Conservation (phyloP, 2,797 vertebrate species). For the Lophius americanus region DNA sequence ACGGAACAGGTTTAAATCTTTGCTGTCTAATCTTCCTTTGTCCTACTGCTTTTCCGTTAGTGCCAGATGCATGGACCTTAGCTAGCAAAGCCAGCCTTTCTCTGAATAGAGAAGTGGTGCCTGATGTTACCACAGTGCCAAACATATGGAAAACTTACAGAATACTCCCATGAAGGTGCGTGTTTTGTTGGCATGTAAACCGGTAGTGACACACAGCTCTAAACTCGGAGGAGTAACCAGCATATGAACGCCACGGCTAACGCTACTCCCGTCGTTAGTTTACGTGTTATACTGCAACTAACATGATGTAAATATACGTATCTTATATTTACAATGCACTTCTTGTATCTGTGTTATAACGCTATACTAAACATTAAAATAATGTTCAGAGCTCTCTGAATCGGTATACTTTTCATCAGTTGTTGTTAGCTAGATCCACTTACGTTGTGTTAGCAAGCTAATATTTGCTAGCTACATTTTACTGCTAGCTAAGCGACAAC, state of each 20-base stretch:
- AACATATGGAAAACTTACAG: neutral
- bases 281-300: neutral
- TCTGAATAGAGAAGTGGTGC: neutral
- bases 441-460: slow-evolving; percentile 15
- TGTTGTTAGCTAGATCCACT: slow-evolving; percentile 17
- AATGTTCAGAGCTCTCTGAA: rapidly evolving
- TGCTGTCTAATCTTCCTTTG: neutral
- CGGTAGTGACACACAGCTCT: neutral
- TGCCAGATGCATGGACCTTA: neutral
- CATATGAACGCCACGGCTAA: slow-evolving; percentile 30
- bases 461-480: slow-evolving; percentile 20
- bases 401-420: neutral
- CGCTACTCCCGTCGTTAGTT: neutral
- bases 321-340: neutral
- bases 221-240: neutral
- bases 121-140: slow-evolving; percentile 2
- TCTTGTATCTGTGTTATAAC: neutral
- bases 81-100: slow-evolving; percentile 14
- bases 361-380: neutral
- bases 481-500: neutral
- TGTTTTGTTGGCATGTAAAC: slow-evolving; percentile 9
- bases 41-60: slow-evolving; percentile 9
- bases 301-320: neutral
- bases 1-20: neutral
- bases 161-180: slow-evolving; percentile 10